Evolutionary conservation across 2,113 vertebrate species (phyloP).

Genomic region (Cryptotis parvus): DNA sequence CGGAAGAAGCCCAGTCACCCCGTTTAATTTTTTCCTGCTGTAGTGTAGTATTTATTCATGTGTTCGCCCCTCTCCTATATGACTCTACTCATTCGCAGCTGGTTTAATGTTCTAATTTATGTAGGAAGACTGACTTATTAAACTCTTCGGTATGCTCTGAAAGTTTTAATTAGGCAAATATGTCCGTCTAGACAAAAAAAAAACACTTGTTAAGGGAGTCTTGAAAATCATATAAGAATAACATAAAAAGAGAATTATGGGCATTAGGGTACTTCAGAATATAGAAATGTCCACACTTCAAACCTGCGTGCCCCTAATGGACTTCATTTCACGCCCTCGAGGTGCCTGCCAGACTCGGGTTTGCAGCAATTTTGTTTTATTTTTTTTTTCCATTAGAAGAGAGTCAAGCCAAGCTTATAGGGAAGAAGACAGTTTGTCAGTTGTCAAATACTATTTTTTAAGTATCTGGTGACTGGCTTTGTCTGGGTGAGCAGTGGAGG

Average conservation of each 20-base stretch:
- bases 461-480: not conserved
- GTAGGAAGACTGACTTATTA: not conserved
- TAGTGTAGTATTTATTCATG: not conserved
- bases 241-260: not conserved
- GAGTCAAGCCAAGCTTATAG: not conserved
- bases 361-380: not conserved
- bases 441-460: not conserved
- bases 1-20: not conserved
- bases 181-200: not conserved
- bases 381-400: not conserved
- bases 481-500: no score
- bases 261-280: no score
- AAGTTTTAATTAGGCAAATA: constrained; percentile 19
- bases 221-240: constrained; percentile 41
- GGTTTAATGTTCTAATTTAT: constrained; percentile 7
- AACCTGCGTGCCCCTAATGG: not conserved
- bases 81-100: not conserved
- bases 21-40: constrained; percentile 13
- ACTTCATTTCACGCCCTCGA: not conserved
- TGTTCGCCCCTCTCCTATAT: not conserved
- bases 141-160: not conserved
- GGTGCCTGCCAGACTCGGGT: not conserved
- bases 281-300: no score
- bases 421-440: not conserved
- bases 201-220: not conserved